Evolutionary conservation across 2,888 invertebrate genomes (phyloP), one percentile per base, ranked within the genome.

Genomic region (Nematopogon swammerdamellus): DNA sequence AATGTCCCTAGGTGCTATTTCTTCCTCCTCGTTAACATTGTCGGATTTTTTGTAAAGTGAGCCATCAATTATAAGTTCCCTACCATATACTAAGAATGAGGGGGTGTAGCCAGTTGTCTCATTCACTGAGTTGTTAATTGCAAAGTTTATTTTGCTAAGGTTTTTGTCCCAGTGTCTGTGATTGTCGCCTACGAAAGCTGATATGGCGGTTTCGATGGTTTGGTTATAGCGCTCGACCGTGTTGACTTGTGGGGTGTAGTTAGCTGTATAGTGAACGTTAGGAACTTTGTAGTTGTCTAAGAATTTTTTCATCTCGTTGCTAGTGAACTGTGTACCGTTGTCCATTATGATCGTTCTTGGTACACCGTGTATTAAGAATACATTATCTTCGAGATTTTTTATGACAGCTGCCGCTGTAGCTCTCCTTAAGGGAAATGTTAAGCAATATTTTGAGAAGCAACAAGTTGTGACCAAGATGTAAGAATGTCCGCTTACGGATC

Each of bases 291-390:
- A 60, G 19, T 51, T 53, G 3, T 46, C 42, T n/a, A 58, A 50
- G 0, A 59, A 14, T 1, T 6, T 17, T 4, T 52, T 43, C 1
- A 52, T 3, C 0, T 43, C 43, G 2, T 19, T 16, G 16, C 58
- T 53, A n/a, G 50, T 50, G 25, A 60, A 60, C 47, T 62, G 60
- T 2, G 8, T 48, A 1, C 59, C 59, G 43, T 62, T 60, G 14
- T 59, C 60, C 18, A 58, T 2, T 1, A 59, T 43, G 1, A 62
- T 49, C 1, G 58, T 59, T 14, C 54, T 52, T 0, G 59, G 57
- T 5, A 61, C 46, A 2, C 60, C 63, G 29, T 61, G 61, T 0
- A 60, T 49, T 0, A 61, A 19, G 25, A 62, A 59, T 3, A 62
- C 54, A 1, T 44, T 11, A 3, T 61, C 51, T 45, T 60, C 59